phyloP scores from a whole-genome alignment of 2,888 invertebrate genomes.

The Dascillus cervinus region DNA sequence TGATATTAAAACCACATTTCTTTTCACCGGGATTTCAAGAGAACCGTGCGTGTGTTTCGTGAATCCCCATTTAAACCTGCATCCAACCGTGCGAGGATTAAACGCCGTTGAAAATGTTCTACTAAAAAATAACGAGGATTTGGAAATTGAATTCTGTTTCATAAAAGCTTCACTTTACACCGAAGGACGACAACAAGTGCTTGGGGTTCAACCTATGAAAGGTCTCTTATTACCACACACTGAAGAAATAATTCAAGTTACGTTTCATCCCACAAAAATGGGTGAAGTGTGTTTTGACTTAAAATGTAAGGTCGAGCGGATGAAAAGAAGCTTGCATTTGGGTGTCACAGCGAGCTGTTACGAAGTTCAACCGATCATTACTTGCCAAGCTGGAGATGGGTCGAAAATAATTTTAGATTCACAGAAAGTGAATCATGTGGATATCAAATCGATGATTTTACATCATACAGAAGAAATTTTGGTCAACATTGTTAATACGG shows the following conservation, averaged over 20 bases:
- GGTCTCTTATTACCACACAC: slow-evolving; percentile 46
- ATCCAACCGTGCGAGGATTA: slow-evolving; percentile 54
- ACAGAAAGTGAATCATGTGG: slow-evolving; percentile 33
- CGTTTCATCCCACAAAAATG: slow-evolving; percentile 47
- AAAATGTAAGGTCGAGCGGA: slow-evolving; percentile 47
- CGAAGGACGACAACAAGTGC: slow-evolving; percentile 47
- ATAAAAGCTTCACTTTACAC: slow-evolving; percentile 48
- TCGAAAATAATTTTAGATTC: slow-evolving; percentile 25
- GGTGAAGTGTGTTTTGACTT: slow-evolving; percentile 51
- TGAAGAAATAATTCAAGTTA: slow-evolving; percentile 47
- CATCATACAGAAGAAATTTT: slow-evolving; percentile 23
- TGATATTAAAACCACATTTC: slow-evolving; percentile 48
- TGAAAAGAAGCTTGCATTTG: slow-evolving; percentile 46
- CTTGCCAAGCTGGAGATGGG: slow-evolving; percentile 33
- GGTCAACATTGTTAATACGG: slow-evolving; percentile 34
- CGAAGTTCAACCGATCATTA: slow-evolving; percentile 46
- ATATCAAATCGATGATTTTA: slow-evolving; percentile 36
- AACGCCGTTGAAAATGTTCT: slow-evolving; percentile 41
- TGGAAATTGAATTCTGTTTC: slow-evolving; percentile 47
- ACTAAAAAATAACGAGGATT: slow-evolving; percentile 50
- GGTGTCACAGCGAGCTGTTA: slow-evolving; percentile 48
- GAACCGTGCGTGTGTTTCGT: slow-evolving; percentile 57
- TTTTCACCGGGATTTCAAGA: slow-evolving; percentile 55
- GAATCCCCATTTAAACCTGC: slow-evolving; percentile 51
- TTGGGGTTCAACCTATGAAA: slow-evolving; percentile 45